A percentile compares a stretch with the other conserved stretches of the same genome.
These are phyloP conservation scores for Sminthurides aquaticus DNA, from an alignment of 2,888 invertebrate genomes.

Conservation along the genomic window DNA sequence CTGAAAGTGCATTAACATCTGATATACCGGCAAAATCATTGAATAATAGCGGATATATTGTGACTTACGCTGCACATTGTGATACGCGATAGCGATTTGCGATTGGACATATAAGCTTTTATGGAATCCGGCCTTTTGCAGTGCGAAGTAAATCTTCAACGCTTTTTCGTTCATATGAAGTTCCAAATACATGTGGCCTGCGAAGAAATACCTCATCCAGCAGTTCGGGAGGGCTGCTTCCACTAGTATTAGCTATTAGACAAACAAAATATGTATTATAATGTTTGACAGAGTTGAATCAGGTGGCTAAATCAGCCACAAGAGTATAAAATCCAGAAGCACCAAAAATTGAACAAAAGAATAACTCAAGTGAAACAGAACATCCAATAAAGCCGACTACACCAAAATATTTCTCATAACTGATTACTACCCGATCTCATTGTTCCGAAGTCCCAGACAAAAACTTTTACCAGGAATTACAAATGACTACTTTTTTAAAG, in stretches of 20 bases:
- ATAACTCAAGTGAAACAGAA: too few relatives aligned
- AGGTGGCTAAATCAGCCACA: neutral
- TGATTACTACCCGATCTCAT: too few relatives aligned
- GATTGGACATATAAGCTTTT: conserved; percentile 82
- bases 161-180: conserved; percentile 68
- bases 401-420: too few relatives aligned
- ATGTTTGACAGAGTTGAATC: too few relatives aligned
- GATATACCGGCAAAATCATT: conserved; percentile 17
- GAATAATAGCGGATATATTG: conserved; percentile 2
- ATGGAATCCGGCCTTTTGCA: conserved; percentile 72
- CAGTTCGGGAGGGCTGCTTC: conserved; percentile 60
- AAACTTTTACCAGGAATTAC: neutral
- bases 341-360: too few relatives aligned
- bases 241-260: conserved; percentile 48
- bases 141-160: conserved; percentile 48
- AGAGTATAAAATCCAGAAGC: neutral
- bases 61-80: conserved; percentile 73
- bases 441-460: neutral
- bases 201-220: conserved; percentile 91
- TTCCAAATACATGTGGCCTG: conserved; percentile 82
- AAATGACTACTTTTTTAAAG: too few relatives aligned
- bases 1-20: conserved; percentile 19
- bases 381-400: too few relatives aligned
- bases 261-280: neutral
- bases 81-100: conserved; percentile 85